phyloP scores from a whole-genome alignment of 2,797 vertebrate species.

The Anas flavirostris region DNA sequence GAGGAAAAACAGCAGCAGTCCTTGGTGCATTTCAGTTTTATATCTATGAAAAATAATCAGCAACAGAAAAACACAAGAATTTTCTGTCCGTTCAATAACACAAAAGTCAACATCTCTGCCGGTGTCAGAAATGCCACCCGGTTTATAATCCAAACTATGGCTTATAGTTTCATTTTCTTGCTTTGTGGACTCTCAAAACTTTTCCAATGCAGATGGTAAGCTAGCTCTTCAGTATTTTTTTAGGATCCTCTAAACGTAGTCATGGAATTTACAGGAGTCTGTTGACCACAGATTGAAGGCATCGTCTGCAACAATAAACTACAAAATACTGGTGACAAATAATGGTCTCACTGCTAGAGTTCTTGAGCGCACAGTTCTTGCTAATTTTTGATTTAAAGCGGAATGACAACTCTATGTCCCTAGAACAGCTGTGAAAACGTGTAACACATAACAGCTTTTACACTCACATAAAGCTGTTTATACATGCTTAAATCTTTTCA shows the following conservation, averaged over 20 bases:
- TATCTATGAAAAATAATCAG: conserved; percentile 19
- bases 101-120: neutral
- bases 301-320: neutral
- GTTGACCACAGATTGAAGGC: neutral
- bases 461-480: neutral
- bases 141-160: neutral
- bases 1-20: conserved; percentile 15
- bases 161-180: neutral
- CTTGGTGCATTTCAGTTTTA: conserved; percentile 11
- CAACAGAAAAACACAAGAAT: neutral
- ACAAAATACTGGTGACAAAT: neutral
- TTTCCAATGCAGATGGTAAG: neutral
- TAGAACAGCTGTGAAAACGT: neutral
- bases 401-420: neutral
- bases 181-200: neutral
- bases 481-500: neutral
- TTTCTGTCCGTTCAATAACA: neutral
- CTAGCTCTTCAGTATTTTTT: neutral
- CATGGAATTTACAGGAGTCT: neutral
- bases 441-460: neutral
- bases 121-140: neutral
- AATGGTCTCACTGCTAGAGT: neutral
- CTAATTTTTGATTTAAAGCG: neutral
- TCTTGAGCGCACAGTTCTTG: neutral
- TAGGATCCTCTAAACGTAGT: neutral